These are phyloP conservation scores for Montipora efflorescens DNA, from an alignment of 64 coral and sea anemone genomes.

Conservation along the genomic window DNA sequence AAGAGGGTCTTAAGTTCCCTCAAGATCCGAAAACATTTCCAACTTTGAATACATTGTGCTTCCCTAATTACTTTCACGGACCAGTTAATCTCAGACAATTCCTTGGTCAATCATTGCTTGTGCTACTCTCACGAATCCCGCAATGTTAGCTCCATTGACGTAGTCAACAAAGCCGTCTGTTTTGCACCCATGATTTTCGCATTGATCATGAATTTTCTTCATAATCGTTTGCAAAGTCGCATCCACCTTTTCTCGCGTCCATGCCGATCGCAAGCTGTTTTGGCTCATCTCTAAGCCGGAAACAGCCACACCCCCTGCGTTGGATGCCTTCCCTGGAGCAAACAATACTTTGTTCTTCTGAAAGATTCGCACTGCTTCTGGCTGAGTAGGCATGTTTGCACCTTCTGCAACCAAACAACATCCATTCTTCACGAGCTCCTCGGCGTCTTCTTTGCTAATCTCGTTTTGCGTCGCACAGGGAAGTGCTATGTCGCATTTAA, in stretches of 20 bases:
- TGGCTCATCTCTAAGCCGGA: slow-evolving; percentile 96
- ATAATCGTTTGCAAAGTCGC: slow-evolving; percentile 75
- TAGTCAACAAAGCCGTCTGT: slow-evolving; percentile 81
- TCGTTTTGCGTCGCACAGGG: slow-evolving; percentile 92
- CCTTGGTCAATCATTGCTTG: slow-evolving; percentile 90
- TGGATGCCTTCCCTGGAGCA: slow-evolving; percentile 90
- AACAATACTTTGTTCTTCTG: slow-evolving; percentile 78
- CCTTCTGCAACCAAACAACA: slow-evolving; percentile 80
- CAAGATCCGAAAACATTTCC: not conserved
- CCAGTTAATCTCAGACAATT: slow-evolving; percentile 21
- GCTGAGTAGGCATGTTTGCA: slow-evolving; percentile 90
- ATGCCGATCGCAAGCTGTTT: slow-evolving; percentile 85
- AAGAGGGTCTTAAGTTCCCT: not conserved
- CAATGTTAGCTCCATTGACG: slow-evolving; percentile 87
- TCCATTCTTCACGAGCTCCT: slow-evolving; percentile 82
- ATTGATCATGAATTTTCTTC: slow-evolving; percentile 62
- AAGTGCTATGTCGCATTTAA: slow-evolving; percentile 88
- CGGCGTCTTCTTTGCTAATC: slow-evolving; percentile 78
- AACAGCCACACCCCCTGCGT: slow-evolving; percentile 91
- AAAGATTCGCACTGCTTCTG: slow-evolving; percentile 80
- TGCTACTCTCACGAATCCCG: slow-evolving; percentile 93
- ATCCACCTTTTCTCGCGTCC: slow-evolving; percentile 84
- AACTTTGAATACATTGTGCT: too few relatives aligned
- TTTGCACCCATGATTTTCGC: slow-evolving; percentile 60
- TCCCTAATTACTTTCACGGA: not conserved